phyloP scores from a whole-genome alignment of 2,888 invertebrate genomes.

The Xylophagus ater region DNA sequence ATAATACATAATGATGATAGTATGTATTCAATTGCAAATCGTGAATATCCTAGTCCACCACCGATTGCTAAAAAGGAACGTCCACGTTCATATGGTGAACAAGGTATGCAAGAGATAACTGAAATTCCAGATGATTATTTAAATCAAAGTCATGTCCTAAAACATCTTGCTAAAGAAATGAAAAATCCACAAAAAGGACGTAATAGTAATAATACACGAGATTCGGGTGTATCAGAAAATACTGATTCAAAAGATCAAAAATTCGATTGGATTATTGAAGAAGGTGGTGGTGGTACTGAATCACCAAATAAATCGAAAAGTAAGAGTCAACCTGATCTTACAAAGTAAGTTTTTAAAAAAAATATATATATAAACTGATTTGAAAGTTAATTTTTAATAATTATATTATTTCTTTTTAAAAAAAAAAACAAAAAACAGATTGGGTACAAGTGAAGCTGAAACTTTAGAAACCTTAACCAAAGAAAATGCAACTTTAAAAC shows the following conservation, averaged over 20 bases:
- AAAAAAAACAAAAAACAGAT: too few species aligned
- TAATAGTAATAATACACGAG: conserved; percentile 16
- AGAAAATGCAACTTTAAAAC: conserved; percentile 73
- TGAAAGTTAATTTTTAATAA: background rate
- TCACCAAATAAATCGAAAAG: conserved; percentile 19
- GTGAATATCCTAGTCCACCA: conserved; percentile 18
- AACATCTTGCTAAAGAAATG: conserved; percentile 71
- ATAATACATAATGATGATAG: conserved; percentile 61
- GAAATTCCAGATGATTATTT: conserved; percentile 78
- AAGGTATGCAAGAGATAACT: conserved; percentile 55
- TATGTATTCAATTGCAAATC: conserved; percentile 16
- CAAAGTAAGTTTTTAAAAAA: conserved; percentile 16
- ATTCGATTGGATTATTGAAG: conserved; percentile 18
- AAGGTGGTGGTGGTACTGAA: too few species aligned
- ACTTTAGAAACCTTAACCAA: conserved; percentile 17
- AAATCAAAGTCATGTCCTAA: conserved; percentile 70
- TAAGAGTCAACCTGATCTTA: conserved; percentile 22
- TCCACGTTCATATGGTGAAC: conserved; percentile 20
- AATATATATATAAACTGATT: conserved; percentile 2
- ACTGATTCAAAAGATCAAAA: conserved; percentile 20
- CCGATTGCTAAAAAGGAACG: conserved; percentile 18
- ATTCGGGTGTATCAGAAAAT: conserved; percentile 23
- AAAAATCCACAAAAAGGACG: conserved; percentile 28
- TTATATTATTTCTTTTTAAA: too few species aligned
- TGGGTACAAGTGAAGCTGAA: conserved; percentile 16